phyloP scores from a whole-genome alignment of 1,140 invertebrate species.

The Schlechtendalia chinensis region DNA sequence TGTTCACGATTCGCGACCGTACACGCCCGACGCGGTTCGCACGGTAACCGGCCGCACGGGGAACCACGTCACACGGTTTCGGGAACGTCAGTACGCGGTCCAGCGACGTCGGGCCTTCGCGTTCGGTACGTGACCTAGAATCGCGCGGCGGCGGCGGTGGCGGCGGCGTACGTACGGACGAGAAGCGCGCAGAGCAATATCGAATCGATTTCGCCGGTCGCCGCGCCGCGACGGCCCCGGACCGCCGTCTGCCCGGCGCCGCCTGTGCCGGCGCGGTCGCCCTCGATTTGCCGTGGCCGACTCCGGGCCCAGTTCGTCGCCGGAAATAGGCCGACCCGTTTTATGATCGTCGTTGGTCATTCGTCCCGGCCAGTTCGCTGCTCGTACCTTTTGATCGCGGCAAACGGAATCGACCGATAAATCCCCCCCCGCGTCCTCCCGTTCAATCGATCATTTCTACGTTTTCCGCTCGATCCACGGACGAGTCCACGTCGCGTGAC shows the following conservation, averaged over 20 bases:
- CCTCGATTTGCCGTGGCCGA: constrained; percentile 5
- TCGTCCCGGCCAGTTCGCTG: too few relatives aligned
- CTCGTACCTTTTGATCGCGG: too few relatives aligned
- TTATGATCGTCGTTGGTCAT: too few relatives aligned
- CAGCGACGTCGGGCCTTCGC: too few relatives aligned
- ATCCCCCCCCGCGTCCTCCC: too few relatives aligned
- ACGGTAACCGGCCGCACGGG: background rate
- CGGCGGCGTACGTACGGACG: background rate
- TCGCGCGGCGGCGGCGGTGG: background rate
- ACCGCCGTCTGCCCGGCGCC: constrained; percentile 37
- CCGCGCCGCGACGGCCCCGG: constrained; percentile 5
- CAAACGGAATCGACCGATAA: too few relatives aligned
- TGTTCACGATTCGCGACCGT: too few relatives aligned
- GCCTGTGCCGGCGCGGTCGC: constrained; percentile 32
- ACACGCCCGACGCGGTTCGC: background rate
- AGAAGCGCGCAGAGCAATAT: constrained; percentile 38
- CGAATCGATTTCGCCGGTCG: constrained; percentile 44
- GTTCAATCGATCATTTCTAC: too few relatives aligned
- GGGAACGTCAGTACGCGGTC: too few relatives aligned
- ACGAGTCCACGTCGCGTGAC: too few relatives aligned
- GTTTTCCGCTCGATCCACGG: too few relatives aligned
- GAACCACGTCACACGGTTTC: background rate
- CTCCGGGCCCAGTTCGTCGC: background rate
- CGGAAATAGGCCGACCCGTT: background rate
- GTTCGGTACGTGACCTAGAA: constrained; percentile 49